These are phyloP conservation scores for Myxocyprinus asiaticus DNA, from an alignment of 2,113 vertebrate species.

Conservation along the genomic window DNA sequence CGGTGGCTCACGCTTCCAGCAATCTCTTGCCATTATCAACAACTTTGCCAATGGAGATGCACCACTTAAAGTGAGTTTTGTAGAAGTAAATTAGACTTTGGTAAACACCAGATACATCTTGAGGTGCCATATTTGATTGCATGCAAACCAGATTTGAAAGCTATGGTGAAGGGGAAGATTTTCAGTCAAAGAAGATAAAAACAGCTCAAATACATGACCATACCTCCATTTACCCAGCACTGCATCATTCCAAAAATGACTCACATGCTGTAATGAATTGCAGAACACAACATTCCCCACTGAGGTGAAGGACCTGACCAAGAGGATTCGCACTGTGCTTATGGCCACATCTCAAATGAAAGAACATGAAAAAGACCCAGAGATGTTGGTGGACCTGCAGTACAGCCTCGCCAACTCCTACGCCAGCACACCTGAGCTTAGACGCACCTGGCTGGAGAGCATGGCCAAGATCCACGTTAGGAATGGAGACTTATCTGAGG, in stretches of 20 bases:
- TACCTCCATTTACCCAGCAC: too few species aligned
- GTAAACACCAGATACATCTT: too few species aligned
- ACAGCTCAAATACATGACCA: background rate
- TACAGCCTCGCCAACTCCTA: slow-evolving; percentile 98
- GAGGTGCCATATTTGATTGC: too few species aligned
- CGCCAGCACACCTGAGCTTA: slow-evolving; percentile 93
- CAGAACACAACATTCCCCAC: slow-evolving; percentile 94
- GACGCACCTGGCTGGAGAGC: slow-evolving; percentile 97
- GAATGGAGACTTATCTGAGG: slow-evolving; percentile 97
- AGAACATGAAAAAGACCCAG: slow-evolving; percentile 96
- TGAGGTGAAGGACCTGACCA: slow-evolving; percentile 97
- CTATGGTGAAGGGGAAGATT: too few species aligned
- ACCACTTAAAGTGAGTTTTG: slow-evolving; percentile 87
- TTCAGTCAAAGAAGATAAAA: too few species aligned
- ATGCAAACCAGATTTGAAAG: too few species aligned
- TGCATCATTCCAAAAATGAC: background rate
- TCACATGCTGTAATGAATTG: background rate
- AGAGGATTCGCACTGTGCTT: slow-evolving; percentile 92
- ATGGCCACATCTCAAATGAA: slow-evolving; percentile 99
- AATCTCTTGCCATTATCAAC: slow-evolving; percentile 95
- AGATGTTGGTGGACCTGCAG: slow-evolving; percentile 97
- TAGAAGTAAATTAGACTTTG: too few species aligned
- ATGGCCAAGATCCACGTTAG: slow-evolving; percentile 97
- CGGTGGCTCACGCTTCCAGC: slow-evolving; percentile 94
- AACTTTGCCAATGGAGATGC: slow-evolving; percentile 97